These are phyloP conservation scores for Malurus leucopterus DNA, from an alignment of 2,797 vertebrate species.

Conservation along the genomic window DNA sequence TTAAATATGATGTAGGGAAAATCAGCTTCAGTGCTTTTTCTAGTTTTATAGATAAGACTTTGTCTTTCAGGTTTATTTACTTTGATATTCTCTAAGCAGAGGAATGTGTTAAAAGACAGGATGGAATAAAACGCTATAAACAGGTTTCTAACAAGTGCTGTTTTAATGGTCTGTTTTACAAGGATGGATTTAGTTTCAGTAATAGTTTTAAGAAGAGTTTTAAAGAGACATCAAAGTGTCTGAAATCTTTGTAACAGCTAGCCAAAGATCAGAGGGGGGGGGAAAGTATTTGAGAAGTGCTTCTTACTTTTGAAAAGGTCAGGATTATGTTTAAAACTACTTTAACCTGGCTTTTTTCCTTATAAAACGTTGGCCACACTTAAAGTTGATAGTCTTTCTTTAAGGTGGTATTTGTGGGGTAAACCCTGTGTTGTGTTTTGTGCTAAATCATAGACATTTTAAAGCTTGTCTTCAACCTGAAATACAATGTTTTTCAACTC, in stretches of 20 bases:
- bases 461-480: not conserved
- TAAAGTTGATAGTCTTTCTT: constrained; percentile 27
- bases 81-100: not conserved
- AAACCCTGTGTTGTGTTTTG: constrained; percentile 7
- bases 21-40: not conserved
- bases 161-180: constrained; percentile 58
- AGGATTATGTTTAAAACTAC: constrained; percentile 20
- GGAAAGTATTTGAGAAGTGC: constrained; percentile 12
- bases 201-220: constrained; percentile 53
- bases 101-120: constrained; percentile 18
- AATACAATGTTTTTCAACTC: not conserved
- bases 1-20: not conserved
- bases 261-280: constrained; percentile 11
- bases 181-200: constrained; percentile 48
- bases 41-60: not conserved
- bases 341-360: not conserved
- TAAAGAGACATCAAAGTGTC: constrained; percentile 51
- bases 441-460: not conserved
- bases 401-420: constrained; percentile 2
- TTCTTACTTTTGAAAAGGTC: constrained; percentile 26
- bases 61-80: not conserved
- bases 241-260: constrained; percentile 43
- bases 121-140: constrained; percentile 31
- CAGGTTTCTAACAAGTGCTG: constrained; percentile 6
- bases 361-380: not conserved